Conservation (phyloP, 2,888 invertebrate genomes). For the Amphipyra tragopoginis region DNA sequence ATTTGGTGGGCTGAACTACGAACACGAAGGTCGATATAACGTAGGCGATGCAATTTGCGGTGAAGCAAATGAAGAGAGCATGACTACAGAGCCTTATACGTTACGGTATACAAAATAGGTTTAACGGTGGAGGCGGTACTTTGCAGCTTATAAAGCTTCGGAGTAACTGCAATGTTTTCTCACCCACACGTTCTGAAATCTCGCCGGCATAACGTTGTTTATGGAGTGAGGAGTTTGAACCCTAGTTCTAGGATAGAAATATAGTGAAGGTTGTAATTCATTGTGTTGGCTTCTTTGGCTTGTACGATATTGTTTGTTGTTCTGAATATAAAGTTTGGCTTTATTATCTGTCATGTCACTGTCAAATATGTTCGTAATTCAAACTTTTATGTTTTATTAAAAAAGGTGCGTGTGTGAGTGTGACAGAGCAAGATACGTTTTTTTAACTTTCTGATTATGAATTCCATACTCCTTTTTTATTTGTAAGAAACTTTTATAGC, state of each 20-base stretch:
- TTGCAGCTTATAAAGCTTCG: constrained; percentile 8
- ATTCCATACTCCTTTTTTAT: too few relatives aligned
- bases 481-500: too few relatives aligned
- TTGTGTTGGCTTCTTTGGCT: too few relatives aligned
- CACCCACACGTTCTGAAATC: constrained; percentile 8
- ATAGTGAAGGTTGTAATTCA: too few relatives aligned
- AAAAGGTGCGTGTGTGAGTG: too few relatives aligned
- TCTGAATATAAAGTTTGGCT: constrained; percentile 5
- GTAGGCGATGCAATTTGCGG: constrained; percentile 6
- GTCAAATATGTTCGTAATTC: background rate
- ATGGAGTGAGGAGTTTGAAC: background rate
- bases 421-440: too few relatives aligned
- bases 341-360: constrained; percentile 7
- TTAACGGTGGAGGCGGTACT: constrained; percentile 9
- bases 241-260: too few relatives aligned
- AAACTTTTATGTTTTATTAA: too few relatives aligned
- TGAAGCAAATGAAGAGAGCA: constrained; percentile 4
- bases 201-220: background rate
- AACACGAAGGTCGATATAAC: background rate
- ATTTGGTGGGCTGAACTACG: constrained; percentile 4
- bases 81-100: background rate
- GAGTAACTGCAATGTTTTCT: background rate
- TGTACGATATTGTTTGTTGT: constrained; percentile 5
- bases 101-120: constrained; percentile 9
- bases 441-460: too few relatives aligned